These are phyloP conservation scores for Apolygus lucorum DNA, from an alignment of 1,140 invertebrate genomes.

Conservation along the genomic window DNA sequence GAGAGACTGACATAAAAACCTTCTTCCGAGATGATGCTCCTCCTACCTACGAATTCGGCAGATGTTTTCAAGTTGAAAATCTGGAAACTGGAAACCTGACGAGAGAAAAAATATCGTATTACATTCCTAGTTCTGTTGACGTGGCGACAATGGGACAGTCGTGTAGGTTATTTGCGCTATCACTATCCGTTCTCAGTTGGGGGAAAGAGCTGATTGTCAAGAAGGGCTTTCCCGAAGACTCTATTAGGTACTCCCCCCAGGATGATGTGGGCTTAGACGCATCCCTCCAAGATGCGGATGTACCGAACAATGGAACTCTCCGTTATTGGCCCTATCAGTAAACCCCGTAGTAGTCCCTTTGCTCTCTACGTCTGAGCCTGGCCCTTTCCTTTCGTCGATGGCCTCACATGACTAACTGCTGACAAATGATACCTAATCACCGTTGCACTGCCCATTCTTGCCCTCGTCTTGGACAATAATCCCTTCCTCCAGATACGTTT, in stretches of 20 bases:
- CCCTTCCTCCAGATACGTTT: neutral
- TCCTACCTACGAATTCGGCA: too few species aligned
- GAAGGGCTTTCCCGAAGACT: neutral
- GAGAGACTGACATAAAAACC: too few species aligned
- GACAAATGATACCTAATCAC: neutral
- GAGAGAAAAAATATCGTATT: too few species aligned
- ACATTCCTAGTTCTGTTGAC: too few species aligned
- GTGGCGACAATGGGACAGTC: too few species aligned
- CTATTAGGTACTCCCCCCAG: neutral
- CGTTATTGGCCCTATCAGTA: neutral
- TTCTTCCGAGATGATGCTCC: too few species aligned
- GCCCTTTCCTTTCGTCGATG: neutral
- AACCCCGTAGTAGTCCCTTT: neutral
- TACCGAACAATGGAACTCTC: neutral
- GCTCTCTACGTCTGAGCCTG: too few species aligned
- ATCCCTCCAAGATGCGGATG: neutral
- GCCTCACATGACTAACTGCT: neutral
- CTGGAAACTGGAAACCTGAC: too few species aligned
- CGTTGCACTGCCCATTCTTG: neutral
- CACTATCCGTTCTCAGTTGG: neutral
- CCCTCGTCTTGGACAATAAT: neutral
- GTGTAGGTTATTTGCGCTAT: neutral
- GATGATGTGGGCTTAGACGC: neutral
- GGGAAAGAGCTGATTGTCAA: neutral
- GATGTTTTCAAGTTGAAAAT: too few species aligned